Base-by-base conservation (phyloP, 37 sponge, comb jelly and placozoan species). In the Cliona cf. orientalis region DNA sequence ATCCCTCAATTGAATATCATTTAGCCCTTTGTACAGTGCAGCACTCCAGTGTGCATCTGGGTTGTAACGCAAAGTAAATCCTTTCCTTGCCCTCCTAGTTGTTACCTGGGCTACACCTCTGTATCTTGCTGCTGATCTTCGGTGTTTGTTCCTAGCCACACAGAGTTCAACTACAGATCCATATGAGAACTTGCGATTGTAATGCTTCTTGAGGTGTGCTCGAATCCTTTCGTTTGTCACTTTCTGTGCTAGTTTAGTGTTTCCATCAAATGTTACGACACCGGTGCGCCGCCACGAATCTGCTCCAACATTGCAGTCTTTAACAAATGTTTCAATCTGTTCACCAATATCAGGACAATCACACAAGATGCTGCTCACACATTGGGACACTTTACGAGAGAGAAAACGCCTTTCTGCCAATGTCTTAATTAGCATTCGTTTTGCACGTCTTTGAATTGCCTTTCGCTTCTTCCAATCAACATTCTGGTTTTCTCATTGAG, bases 211-310 rank as follows among this genome's bases (percentile, higher is more conserved):
- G n/a, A 75, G 42, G 38, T 75, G 76, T 57, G 56, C 37, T 32
- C 34, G 3, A 22, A 75, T 75, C 4, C 76, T 3, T 5, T 32
- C 58, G 40, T 35, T 58, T 56, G 76, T 75, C 3, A 25, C 74
- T 32, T 75, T 75, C n/a, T 34, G 6, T 22, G 56, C 41, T 58
- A 39, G 17, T 22, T 58, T 76, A 28, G 31, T 37, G 25, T 76
- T 76, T 3, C 77, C 77, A 76, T 6, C 76, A 75, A 59, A 75
- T 3, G 60, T 58, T 23, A 77, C 26, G 17, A 77, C 66, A 7
- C 78, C 78, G 28, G 78, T 77, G 6, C 78, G 37, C 28, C 65
- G 39, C 78, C 78, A 77, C 19, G 78, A 64, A 77, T 77, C 78
- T 19, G 78, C 78, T 38, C 66, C 78, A 23, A 77, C 36, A 35